A percentile compares a stretch with the other conserved stretches of the same genome.
Conservation (phyloP, 2,888 invertebrate genomes). For the Aproaerema taeniolella region DNA sequence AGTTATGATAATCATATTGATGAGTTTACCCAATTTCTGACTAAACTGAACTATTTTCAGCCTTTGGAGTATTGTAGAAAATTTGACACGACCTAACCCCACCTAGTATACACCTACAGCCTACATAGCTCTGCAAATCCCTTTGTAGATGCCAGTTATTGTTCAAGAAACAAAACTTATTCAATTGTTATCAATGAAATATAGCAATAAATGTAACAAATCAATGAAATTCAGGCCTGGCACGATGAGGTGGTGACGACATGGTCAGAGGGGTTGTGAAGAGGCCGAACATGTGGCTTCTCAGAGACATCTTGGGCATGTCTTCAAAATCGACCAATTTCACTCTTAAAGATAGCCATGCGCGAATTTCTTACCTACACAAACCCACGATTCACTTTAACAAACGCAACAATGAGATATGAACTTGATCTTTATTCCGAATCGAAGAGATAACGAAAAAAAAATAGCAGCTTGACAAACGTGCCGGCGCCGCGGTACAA, state of each 20-base stretch:
- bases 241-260: constrained; percentile 32
- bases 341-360: constrained; percentile 43
- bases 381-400: constrained; percentile 31
- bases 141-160: constrained; percentile 12
- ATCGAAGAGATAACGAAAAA: constrained; percentile 43
- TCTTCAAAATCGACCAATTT: constrained; percentile 35
- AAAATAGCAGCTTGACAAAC: constrained; percentile 68
- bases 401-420: constrained; percentile 27
- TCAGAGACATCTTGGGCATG: constrained; percentile 60
- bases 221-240: constrained; percentile 34
- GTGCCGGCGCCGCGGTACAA: constrained; percentile 67
- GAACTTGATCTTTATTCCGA: constrained; percentile 44
- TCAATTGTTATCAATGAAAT: constrained; percentile 12
- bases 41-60: constrained; percentile 13
- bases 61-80: constrained; percentile 23
- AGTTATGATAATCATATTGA: constrained; percentile 29
- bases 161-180: not conserved
- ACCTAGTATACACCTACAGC: too few relatives aligned
- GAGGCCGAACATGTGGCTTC: constrained; percentile 67
- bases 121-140: constrained; percentile 22
- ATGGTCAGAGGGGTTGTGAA: constrained; percentile 41
- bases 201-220: constrained; percentile 23
- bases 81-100: constrained; percentile 56
- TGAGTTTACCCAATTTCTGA: too few relatives aligned
- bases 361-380: constrained; percentile 36